Evolutionary conservation across 2,113 vertebrate species (phyloP), one percentile per base, ranked within the genome.

Genomic region (Athene cunicularia): DNA sequence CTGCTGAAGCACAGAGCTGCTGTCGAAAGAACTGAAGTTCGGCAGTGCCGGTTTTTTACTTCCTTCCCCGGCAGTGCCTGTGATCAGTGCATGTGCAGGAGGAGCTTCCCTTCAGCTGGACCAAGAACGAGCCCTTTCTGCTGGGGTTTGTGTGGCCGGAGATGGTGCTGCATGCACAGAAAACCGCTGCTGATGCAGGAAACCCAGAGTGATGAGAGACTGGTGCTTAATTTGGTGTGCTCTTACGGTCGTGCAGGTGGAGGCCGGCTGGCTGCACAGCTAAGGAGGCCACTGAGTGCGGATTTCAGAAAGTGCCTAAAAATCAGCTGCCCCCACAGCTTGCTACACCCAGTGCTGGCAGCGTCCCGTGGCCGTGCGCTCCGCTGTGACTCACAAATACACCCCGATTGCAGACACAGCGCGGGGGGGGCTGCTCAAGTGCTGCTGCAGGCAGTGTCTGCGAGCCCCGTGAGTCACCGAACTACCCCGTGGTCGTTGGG

Each of bases 271-370:
- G 50, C 88, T 2, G 11, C 37, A 5, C 37, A 3, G 4, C 30
- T 45, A 20, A 16, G 62, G 58, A 16, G 62, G 58, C 28, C 43
- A 10, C 62, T 0, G 14, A 49, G 63, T 8, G 17, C 3, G 0
- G 7, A 3, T 62, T 63, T 63, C 39, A 24, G n/a, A 63, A 20
- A 4, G 6, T 21, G 43, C 23, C 39, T 43, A 16, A 60, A 75
- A 59, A 33, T 4, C 56, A 73, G 56, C 87, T 77, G 55, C 20
- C 67, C 68, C 58, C 67, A 11, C 74, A 62, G 45, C 47, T 53
- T 5, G 1, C 21, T 60, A 5, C 27, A 17, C 18, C 17, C 17
- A 0, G 8, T 11, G 52, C 37, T 2, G 0, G 19, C 62, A 35
- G 75, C 0, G 12, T 68, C 52, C 72, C 8, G 0, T 28, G 39